Base-by-base conservation (phyloP, 2,888 invertebrate species). In the Dorcus hopei region DNA sequence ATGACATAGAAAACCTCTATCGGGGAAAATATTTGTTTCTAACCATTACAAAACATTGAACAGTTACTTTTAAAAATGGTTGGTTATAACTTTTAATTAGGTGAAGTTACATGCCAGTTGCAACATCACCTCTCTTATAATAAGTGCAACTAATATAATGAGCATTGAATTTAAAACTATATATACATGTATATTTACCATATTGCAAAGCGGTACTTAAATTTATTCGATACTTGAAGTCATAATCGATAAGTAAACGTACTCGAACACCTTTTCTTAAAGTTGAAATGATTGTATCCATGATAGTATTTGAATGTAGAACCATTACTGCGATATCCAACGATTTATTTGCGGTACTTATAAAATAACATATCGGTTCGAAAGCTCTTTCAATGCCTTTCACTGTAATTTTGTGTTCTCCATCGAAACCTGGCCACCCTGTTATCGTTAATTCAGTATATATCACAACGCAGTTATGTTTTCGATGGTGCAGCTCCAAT, bases 401-500 rank as follows among this genome's bases (percentile, higher is more conserved):
- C 7, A 39, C 52, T 38, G 52, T 54, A 42, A 59, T 41, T 48
- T 49, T 52, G 8, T 48, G 33, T 5, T 48, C 38, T 7, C 39
- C 11, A 50, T 61, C 38, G 11, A 60, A 64, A 8, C 56, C 51
- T 5, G 68, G 70, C 74, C 74, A 75, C 11, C 74, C 74, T 41
- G 41, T 39, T 62, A 59, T 66, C 59, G 51, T 68, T 62, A 53
- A 59, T 58, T 52, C 58, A 16, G 59, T 58, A 53, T 72, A 74
- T 59, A 68, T 73, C 8, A 75, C 68, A 9, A 74, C 69, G 68
- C 74, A 73, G 60, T 74, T 70, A 57, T 74, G 75, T 47, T 72
- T 65, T 55, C 68, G 51, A 23, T 68, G 51, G 58, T 71, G 72
- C 3, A 73, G 39, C 33, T 66, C 23, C 53, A 63, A 56, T 14